Evolutionary conservation across 53 echinoderm and acorn worm genomes (phyloP), one percentile per base, ranked within the genome.

Genomic region (Stichopus horrens): DNA sequence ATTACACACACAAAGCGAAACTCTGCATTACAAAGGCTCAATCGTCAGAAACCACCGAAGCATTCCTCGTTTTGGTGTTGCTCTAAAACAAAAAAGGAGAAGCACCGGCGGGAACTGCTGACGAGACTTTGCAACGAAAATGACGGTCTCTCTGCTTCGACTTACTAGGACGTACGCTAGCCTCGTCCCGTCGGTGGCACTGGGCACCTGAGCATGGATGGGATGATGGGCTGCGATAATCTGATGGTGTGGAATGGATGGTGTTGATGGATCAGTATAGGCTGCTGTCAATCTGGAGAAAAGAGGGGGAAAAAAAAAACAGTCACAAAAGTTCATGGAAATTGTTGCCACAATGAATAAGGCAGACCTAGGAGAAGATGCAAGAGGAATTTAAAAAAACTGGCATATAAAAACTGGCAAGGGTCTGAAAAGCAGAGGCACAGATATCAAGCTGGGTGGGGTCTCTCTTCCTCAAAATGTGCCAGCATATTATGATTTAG

Each of bases 141-240:
- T 14, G 68, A 67, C 13, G 68, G 68, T 11, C 13, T 11, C 13
- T 67, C 5, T 6, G 23, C 18, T 20, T 53, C 52, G 63, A 83
- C 99, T 67, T 99, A 99, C 99, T 94, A 99, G 83, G 92, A 99
- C 96, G 51, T 99, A 99, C 8, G 99, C 91, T 58, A 99, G 68
- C 83, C 95, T 80, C n/a, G 96, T 94, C 11, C 93, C 96, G 57
- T 99, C 96, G 8, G 89, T 79, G 18, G 91, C 92, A 21, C 85
- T 87, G 5, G 95, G 99, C 83, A 99, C 90, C 92, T 99, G 99
- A 59, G 95, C 95, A 73, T 95, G 95, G 58, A 96, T 86, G 86
- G 94, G 94, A 89, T 96, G 96, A 74, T 96, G 99, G 18, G 94
- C 91, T 11, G 94, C 93, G 73, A 99, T 89, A 73, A 95, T 93